Base-by-base conservation (phyloP, 2,113 vertebrate genomes). In the Ranitomeya imitator region DNA sequence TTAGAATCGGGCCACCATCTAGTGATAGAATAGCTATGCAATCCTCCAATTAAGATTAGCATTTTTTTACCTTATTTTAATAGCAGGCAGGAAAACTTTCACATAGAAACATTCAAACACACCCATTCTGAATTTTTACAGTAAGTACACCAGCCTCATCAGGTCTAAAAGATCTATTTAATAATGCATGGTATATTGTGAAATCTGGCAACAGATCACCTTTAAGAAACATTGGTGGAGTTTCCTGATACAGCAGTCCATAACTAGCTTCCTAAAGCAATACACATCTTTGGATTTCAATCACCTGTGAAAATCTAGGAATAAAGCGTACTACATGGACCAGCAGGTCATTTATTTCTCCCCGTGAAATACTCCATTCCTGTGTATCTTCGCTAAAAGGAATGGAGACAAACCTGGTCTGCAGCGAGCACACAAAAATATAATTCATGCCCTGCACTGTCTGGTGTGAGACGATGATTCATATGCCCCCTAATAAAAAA, bases 401-500 rank as follows among this genome's bases (percentile, higher is more conserved):
- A 76, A 6, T 45, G 45, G 73, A 54, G n/a, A 83, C 21, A 83
- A 83, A 84, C 63, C 21, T n/a, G 13, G n/a, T 16, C 14, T 69
- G 37, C 81, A 65, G 26, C 9, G 18, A 37, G 37, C 82, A 84
- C 51, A 84, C 82, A 84, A 55, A 67, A 80, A 69, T 67, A 83
- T 23, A 69, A 69, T 55, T 54, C 82, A 84, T 59, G 82, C 67
- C 65, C 82, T 11, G 82, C 67, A 84, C 82, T 84, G 82, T 71
- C 82, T 91, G 90, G 90, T 91, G 93, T 93, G 95, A 94, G 94
- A 92, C 92, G 95, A 95, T 98, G 96, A 97, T 96, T 97, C 97
- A 97, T 93, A 94, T 93, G 95, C 95, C 92, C 87, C 91, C 93
- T 97, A 98, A 97, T 92, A 97, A 86, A 95, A 97, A 97, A 96